Percentiles rank a stretch among this genome's conserved stretches.
Evolutionary conservation across 1,140 invertebrate species (phyloP).

Genomic region (Oscheius sp.): DNA sequence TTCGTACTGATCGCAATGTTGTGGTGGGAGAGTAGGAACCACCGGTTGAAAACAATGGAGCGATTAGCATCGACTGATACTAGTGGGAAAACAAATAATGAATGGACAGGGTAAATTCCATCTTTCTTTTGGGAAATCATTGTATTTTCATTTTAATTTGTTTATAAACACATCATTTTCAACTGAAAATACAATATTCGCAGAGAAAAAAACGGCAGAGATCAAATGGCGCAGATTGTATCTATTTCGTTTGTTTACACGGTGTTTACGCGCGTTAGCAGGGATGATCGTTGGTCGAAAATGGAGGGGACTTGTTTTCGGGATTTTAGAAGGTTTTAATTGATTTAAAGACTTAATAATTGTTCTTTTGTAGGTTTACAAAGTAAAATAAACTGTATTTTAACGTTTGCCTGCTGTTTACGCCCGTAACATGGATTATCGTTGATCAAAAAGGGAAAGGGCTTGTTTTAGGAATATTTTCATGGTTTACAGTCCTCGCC

Average conservation of each 20-base stretch:
- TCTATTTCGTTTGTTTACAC: too few relatives aligned
- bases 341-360: too few relatives aligned
- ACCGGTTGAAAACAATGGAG: background rate
- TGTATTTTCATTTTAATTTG: background rate
- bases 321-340: background rate
- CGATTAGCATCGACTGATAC: background rate
- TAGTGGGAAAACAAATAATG: background rate
- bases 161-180: background rate
- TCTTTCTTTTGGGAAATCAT: too few relatives aligned
- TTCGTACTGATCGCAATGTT: background rate
- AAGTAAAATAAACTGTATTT: too few relatives aligned
- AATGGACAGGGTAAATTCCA: background rate
- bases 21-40: background rate
- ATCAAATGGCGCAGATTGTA: too few relatives aligned
- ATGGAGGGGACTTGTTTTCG: background rate
- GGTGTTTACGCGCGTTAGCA: background rate
- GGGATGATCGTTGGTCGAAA: background rate
- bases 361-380: too few relatives aligned
- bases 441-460: too few relatives aligned
- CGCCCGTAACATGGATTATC: too few relatives aligned
- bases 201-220: background rate
- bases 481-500: too few relatives aligned
- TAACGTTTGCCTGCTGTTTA: too few relatives aligned
- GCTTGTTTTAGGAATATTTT: too few relatives aligned
- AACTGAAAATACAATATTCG: background rate